Base-by-base conservation (phyloP, 2,113 vertebrate genomes). In the Blennius ocellaris region DNA sequence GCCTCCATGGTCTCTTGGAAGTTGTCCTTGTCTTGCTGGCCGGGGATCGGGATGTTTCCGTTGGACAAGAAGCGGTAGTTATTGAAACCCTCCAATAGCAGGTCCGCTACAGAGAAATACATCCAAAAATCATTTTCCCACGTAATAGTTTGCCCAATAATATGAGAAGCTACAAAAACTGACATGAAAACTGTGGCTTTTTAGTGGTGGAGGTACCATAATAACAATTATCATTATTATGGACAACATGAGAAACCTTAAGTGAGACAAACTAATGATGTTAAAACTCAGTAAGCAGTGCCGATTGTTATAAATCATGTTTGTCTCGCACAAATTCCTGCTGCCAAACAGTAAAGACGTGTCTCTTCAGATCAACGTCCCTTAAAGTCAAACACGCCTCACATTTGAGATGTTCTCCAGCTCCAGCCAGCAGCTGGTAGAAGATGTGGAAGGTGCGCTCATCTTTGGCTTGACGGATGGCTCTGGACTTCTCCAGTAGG, bases 1-100 rank as follows among this genome's bases (percentile, higher is more conserved):
- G 98, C 97, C 62, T 99, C 98, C 98, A 99, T 99, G 2, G 98
- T 99, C 87, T 99, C 98, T 71, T 99, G 97, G 55, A 99, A 99
- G 90, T 99, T 99, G 79, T 99, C 98, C 82, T 99, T 99, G 93
- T 99, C 98, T 83, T 99, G 97, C 12, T 99, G 98, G 40, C 98
- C 98, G 5, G 98, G 98, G 82, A 99, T 97, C 5, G 96, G 90
- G 75, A 99, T 90, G 83, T 99, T 96, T 48, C 97, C 98, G 6
- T 99, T 99, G 66, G 96, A 98, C 65, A 99, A 91, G 92, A 99
- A 99, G 59, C 96, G 95, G 91, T 99, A 99, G 87, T 94, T 96
- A 89, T 93, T 96, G 89, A 97, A 97, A 54, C 96, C 95, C 88
- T 98, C 97, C 4, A 98, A 93, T 68, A 98, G 95, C 83, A 98